These are phyloP conservation scores for Myopa tessellatipennis DNA, from an alignment of 2,888 invertebrate genomes.

Conservation along the genomic window DNA sequence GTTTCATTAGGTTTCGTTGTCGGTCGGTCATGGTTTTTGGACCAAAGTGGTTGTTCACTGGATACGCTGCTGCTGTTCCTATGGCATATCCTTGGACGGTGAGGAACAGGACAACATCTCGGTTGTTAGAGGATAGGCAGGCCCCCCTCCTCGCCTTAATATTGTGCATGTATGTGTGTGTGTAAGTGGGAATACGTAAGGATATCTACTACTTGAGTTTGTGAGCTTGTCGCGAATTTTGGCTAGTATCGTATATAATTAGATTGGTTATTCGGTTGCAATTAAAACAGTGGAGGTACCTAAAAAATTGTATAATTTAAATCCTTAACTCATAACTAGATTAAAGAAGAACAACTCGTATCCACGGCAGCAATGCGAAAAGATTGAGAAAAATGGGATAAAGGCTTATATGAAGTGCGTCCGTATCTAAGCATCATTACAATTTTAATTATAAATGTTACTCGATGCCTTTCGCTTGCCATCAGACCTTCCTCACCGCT, in stretches of 20 bases:
- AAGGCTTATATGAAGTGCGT: no score
- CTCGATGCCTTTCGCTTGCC: no score
- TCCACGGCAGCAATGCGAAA: no score
- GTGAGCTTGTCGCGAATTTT: background rate
- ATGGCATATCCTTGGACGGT: background rate
- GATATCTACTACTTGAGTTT: slow-evolving; percentile 27
- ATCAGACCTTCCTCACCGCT: no score
- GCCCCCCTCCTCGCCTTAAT: background rate
- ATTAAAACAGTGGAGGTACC: slow-evolving; percentile 30
- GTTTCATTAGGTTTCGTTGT: slow-evolving; percentile 28
- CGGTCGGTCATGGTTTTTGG: slow-evolving; percentile 39
- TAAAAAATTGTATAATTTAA: background rate
- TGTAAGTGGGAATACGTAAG: background rate
- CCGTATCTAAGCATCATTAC: no score
- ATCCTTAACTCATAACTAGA: background rate
- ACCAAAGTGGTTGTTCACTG: slow-evolving; percentile 31
- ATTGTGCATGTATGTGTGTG: background rate
- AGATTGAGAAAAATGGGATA: no score
- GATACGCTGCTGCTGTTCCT: background rate
- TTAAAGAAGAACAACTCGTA: no score
- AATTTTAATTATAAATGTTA: no score
- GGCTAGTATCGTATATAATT: slow-evolving; percentile 41
- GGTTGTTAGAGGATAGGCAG: background rate
- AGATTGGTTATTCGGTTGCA: slow-evolving; percentile 42
- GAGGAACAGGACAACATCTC: background rate